These are phyloP conservation scores for Serinus canaria DNA, from an alignment of 2,113 vertebrate species.

Conservation along the genomic window DNA sequence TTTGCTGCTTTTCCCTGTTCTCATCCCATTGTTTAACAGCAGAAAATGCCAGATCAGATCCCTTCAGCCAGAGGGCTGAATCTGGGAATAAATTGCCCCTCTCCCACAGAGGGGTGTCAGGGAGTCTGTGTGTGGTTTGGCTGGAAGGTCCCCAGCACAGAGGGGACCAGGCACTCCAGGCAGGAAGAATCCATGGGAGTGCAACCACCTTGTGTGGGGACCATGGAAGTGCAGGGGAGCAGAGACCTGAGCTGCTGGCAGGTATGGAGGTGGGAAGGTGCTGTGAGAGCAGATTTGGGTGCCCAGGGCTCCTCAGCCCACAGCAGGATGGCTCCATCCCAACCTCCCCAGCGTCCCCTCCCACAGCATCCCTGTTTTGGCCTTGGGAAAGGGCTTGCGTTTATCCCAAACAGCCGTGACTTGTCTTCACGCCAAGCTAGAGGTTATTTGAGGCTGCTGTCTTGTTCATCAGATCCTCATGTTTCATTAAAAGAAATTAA, in stretches of 20 bases:
- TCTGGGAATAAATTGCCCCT: background rate
- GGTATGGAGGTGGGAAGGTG: fast-evolving
- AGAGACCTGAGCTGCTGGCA: background rate
- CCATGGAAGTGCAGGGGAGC: background rate
- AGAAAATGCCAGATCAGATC: background rate
- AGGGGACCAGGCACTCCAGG: background rate
- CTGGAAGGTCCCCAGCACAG: background rate
- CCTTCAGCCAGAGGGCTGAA: background rate
- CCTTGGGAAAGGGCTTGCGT: constrained; percentile 11
- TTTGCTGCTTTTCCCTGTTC: background rate
- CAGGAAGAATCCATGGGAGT: background rate
- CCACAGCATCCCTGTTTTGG: background rate
- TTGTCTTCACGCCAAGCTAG: constrained; percentile 13
- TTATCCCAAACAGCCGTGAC: constrained; percentile 12
- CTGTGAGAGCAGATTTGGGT: background rate
- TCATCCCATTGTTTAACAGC: background rate
- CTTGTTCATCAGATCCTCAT: constrained; percentile 22
- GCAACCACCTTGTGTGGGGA: fast-evolving
- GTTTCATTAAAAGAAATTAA: background rate
- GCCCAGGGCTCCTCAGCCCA: background rate
- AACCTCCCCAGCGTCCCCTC: background rate
- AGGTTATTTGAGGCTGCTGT: constrained; percentile 38
- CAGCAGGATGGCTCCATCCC: background rate
- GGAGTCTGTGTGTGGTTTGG: background rate
- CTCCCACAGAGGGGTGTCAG: background rate